Base-by-base conservation (phyloP, 2,797 vertebrate species). In the Alosa sapidissima region DNA sequence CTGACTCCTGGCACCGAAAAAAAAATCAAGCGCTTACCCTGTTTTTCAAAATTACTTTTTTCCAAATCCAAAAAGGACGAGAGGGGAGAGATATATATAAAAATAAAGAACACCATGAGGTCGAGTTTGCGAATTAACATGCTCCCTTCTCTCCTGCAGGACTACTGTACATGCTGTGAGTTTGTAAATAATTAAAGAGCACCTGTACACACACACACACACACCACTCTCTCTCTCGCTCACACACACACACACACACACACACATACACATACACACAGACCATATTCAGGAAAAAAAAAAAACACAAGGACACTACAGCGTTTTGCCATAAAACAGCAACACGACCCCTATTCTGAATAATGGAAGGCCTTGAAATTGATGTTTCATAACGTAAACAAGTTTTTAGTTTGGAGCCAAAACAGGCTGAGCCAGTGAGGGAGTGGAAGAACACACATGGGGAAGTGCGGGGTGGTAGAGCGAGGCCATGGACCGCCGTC, bases 321-420 rank as follows among this genome's bases (percentile, higher is more conserved):
- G 58, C 51, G 84, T 68, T 85, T 62, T 41, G 81, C 81, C 24
- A 82, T 68, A 78, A 85, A 82, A 85, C 84, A 82, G 49, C 81
- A 85, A 81, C 81, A 62, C 24, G 51, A 58, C 78, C 49, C 19
- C 41, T 0, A n/a, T 62, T 10, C 11, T 85, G 84, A 85, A 85
- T 82, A 82, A 85, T 72, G 58, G 58, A 85, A 24, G 36, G 6
- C 84, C 81, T 72, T 82, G 81, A 85, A 65, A 85, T 36, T 51
- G 81, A 85, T 81, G 78, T 65, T 85, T 85, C 81, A 82, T 81
- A 82, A 85, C 55, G 65, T 85, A 81, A 85, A 85, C 84, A 85
- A 72, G 84, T 14, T 78, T 75, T 75, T 75, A 21, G 21, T 60
- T 47, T 21, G 14, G 5, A 7, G 4, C 58, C 58, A 65, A 65